A percentile compares a stretch with the other conserved stretches of the same genome.
These are phyloP conservation scores for Scatophagus argus DNA, from an alignment of 2,113 vertebrate genomes.

Conservation along the genomic window DNA sequence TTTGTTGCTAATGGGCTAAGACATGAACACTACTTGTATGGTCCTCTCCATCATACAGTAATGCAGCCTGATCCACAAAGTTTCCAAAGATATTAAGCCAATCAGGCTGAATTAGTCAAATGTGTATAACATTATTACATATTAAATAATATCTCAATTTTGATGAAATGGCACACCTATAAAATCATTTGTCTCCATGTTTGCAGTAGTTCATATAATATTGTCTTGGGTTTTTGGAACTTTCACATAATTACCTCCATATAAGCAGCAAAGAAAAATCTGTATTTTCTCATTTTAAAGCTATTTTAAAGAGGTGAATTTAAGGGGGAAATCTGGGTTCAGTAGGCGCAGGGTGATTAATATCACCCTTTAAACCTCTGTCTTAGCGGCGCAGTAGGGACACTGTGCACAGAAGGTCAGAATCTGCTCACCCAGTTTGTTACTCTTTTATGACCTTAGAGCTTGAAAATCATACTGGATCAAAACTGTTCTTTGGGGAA, in stretches of 20 bases:
- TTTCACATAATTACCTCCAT: neutral
- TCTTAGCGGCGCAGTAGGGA: conserved; percentile 1
- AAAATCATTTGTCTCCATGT: conserved; percentile 1
- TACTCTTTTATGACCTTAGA: neutral
- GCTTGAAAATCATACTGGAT: neutral
- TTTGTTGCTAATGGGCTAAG: conserved; percentile 46
- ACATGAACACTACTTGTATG: conserved; percentile 32
- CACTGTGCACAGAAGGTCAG: conserved; percentile 11
- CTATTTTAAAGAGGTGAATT: conserved; percentile 6
- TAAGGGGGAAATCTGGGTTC: neutral
- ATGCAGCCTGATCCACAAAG: neutral
- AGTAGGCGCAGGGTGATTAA: conserved; percentile 2
- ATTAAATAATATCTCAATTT: neutral
- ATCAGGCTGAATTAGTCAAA: neutral
- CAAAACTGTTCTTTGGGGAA: neutral
- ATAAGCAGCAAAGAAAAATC: neutral
- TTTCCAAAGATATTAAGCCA: neutral
- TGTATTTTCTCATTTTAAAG: neutral
- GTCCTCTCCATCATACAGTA: neutral
- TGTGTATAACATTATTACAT: too few relatives aligned
- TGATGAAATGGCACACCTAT: neutral
- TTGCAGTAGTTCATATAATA: neutral
- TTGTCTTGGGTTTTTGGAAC: neutral
- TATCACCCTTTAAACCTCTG: conserved; percentile 11
- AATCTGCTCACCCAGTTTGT: neutral